These are phyloP conservation scores for Lysandra coridon DNA, from an alignment of 2,888 invertebrate genomes.

Conservation along the genomic window DNA sequence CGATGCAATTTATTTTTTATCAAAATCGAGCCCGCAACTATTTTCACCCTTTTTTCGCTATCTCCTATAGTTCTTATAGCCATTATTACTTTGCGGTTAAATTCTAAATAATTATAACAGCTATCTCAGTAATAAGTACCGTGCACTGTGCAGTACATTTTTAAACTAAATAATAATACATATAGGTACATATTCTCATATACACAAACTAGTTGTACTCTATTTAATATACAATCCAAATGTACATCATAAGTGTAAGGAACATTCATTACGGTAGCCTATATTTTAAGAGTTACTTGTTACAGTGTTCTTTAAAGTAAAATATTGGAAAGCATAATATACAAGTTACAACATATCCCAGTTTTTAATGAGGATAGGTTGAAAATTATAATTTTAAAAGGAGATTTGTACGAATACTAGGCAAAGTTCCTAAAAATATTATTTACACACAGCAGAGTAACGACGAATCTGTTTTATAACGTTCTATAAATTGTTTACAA, in stretches of 20 bases:
- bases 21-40: not conserved
- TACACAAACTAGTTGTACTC: constrained; percentile 41
- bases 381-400: not conserved
- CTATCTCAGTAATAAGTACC: constrained; percentile 1
- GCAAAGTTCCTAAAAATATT: not conserved
- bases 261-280: constrained; percentile 36
- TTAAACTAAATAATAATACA: not conserved
- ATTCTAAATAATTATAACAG: not conserved
- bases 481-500: constrained; percentile 22
- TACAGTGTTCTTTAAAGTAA: not conserved
- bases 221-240: constrained; percentile 37
- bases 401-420: not conserved
- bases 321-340: not conserved
- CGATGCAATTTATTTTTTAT: not conserved
- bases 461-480: not conserved
- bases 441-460: not conserved
- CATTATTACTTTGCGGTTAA: not conserved
- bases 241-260: constrained; percentile 38
- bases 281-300: not conserved
- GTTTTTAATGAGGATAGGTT: not conserved
- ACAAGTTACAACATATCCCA: not conserved
- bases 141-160: not conserved
- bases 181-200: not conserved
- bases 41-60: not conserved
- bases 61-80: not conserved